phyloP scores from a whole-genome alignment of 2,888 invertebrate species.

The Miltochrista miniata region DNA sequence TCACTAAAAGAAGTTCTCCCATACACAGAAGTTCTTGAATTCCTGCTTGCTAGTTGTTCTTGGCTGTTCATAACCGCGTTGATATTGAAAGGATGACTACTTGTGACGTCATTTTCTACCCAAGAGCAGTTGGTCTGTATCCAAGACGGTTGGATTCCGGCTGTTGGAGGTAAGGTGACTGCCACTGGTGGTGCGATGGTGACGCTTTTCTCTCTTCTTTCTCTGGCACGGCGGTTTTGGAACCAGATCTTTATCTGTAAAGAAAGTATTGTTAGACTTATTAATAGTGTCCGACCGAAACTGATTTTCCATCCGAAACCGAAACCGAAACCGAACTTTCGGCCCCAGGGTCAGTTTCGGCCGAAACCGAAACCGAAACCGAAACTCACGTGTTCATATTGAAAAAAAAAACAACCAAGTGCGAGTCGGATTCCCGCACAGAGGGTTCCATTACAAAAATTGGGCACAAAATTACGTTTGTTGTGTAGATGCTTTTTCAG shows the following conservation, averaged over 20 bases:
- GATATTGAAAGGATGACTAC: slow-evolving; percentile 1
- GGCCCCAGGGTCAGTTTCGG: too few species aligned
- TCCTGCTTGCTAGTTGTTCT: background rate
- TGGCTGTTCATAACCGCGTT: slow-evolving; percentile 6
- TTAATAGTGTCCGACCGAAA: too few species aligned
- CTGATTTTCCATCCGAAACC: too few species aligned
- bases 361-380: too few species aligned
- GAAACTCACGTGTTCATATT: too few species aligned
- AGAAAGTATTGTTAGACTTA: background rate
- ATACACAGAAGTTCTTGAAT: background rate
- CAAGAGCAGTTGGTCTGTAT: slow-evolving; percentile 19
- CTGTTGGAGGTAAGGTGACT: slow-evolving; percentile 62
- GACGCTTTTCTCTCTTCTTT: slow-evolving; percentile 85
- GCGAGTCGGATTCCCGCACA: too few species aligned
- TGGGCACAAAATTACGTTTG: too few species aligned
- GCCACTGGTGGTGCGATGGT: slow-evolving; percentile 62
- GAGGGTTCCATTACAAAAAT: too few species aligned
- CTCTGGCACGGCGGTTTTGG: slow-evolving; percentile 90
- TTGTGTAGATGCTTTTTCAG: too few species aligned
- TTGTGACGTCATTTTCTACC: slow-evolving; percentile 7
- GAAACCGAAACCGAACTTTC: too few species aligned
- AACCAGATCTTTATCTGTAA: slow-evolving; percentile 89
- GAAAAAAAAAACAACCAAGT: too few species aligned
- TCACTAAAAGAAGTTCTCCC: slow-evolving; percentile 8
- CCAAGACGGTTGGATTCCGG: slow-evolving; percentile 20